Conservation (phyloP, 2,113 vertebrate species). For the Apus apus region DNA sequence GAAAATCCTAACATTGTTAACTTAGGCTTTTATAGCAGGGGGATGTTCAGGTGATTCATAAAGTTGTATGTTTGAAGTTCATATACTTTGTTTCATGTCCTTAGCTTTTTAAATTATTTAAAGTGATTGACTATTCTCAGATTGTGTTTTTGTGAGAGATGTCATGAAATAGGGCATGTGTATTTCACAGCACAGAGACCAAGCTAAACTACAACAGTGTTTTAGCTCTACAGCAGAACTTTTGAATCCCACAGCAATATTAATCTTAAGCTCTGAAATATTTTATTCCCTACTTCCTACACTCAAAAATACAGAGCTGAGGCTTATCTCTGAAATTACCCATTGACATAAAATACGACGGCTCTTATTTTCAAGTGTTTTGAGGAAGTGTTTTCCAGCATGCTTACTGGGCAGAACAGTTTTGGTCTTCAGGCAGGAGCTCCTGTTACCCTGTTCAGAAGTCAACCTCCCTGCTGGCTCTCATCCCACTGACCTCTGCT, state of each 20-base stretch:
- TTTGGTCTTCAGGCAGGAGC: not conserved
- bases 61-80: not conserved
- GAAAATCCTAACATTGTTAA: not conserved
- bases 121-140: not conserved
- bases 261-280: constrained; percentile 25
- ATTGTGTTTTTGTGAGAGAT: not conserved
- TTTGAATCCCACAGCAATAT: not conserved
- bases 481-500: not conserved
- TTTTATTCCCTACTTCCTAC: constrained; percentile 24
- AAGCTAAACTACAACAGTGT: not conserved
- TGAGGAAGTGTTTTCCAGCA: constrained; percentile 32
- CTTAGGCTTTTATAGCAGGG: not conserved
- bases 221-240: constrained; percentile 4
- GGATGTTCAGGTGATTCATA: not conserved
- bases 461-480: not conserved
- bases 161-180: not conserved
- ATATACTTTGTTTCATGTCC: not conserved
- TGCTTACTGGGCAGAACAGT: constrained; percentile 6
- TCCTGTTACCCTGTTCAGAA: not conserved
- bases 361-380: constrained; percentile 48
- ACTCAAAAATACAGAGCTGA: constrained; percentile 51
- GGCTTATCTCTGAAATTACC: constrained; percentile 58
- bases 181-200: not conserved
- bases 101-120: not conserved
- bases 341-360: constrained; percentile 58